Base-by-base conservation (phyloP, 2,888 invertebrate genomes). In the Masnerella sp. region DNA sequence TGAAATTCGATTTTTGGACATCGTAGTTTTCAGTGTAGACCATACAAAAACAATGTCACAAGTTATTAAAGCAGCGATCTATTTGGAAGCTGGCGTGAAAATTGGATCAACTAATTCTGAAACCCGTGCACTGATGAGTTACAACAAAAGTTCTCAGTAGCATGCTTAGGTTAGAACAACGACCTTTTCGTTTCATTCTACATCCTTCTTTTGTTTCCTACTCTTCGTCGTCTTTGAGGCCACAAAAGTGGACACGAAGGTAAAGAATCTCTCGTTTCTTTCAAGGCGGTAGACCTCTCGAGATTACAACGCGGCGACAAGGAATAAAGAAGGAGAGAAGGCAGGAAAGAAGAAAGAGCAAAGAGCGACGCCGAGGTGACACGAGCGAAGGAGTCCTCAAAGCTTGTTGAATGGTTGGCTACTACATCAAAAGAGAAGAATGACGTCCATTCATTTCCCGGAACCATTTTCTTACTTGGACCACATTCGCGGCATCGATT, bases 251-350 rank as follows among this genome's bases (percentile, higher is more conserved):
- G 65, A 72, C 61, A 61, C 72, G 67, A 72, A 52, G 49, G 61
- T 61, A 72, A 67, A 72, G 72, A 67, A 72, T 72, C 59, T 51
- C 67, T 72, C 49, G 47, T 71, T 30, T 71, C 71, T 71, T 67
- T 67, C 65, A 67, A 65, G 67, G 72, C 59, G 67, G 65, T 18
- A 61, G 71, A 71, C 68, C 77, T 74, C 75, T 75, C 75, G 71
- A 71, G 75, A 51, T 77, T 69, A 71, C 73, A 74, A 58, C 73
- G 70, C 52, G 30, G 42, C 59, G 49, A 56, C 25, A 68, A 58
- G 12, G 51, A 62, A 43, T 20, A 68, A 58, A 51, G 30, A 30
- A 67, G 42, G 36, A 17, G 22, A 15, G 45, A 30, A 18, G 25
- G 32, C 51, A 32, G n/a, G 14, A 14, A 15, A 15, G 28, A 28